Evolutionary conservation across 1,140 invertebrate genomes (phyloP).

Genomic region (Ctenoplectra terminalis): DNA sequence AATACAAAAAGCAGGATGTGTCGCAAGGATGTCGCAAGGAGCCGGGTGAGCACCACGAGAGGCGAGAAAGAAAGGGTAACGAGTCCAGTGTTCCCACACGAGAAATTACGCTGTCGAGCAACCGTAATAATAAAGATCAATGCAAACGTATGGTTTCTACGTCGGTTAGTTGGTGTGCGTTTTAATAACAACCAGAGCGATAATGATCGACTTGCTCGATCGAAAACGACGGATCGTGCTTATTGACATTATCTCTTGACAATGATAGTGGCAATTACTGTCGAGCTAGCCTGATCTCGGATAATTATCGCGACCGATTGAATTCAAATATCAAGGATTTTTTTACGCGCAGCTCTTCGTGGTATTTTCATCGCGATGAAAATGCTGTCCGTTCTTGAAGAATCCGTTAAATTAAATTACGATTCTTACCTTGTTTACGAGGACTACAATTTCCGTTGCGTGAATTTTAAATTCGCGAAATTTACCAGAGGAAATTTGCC

Average conservation of each 20-base stretch:
- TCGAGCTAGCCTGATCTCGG: no score
- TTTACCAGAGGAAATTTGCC: no score
- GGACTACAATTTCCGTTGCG: no score
- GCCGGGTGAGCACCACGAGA: conserved; percentile 17
- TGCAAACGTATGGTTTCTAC: not conserved
- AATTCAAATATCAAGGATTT: not conserved
- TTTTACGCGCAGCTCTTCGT: no score
- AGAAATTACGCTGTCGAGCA: conserved; percentile 6
- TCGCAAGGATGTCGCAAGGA: conserved; percentile 62
- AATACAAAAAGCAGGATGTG: conserved; percentile 66
- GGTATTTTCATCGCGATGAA: no score
- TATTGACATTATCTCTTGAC: conserved; percentile 19
- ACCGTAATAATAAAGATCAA: conserved; percentile 1
- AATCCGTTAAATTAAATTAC: no score
- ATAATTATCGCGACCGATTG: not conserved
- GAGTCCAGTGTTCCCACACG: conserved; percentile 32
- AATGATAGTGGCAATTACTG: not conserved
- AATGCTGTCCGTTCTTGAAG: no score
- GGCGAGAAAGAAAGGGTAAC: conserved; percentile 51
- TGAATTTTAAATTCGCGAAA: no score
- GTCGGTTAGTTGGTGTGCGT: not conserved
- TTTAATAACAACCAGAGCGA: not conserved
- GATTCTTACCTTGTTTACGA: no score
- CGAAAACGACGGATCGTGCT: not conserved
- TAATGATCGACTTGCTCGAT: conserved; percentile 4